Evolutionary conservation across 2,113 vertebrate genomes (phyloP).

Genomic region (Cynoglossus semilaevis): DNA sequence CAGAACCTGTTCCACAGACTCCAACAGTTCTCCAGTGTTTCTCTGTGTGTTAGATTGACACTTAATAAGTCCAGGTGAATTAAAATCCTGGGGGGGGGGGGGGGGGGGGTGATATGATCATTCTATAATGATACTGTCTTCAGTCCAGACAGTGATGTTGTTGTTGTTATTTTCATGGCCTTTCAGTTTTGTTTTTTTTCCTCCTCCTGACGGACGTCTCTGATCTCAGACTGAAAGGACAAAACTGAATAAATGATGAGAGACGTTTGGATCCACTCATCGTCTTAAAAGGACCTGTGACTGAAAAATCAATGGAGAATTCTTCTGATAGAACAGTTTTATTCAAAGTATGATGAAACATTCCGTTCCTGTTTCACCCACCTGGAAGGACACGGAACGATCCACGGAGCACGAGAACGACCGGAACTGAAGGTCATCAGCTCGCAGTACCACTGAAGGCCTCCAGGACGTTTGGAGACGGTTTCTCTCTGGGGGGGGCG

Average conservation of each 20-base stretch:
- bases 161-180: too few species aligned
- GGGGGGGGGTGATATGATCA: too few species aligned
- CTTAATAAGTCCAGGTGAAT: too few species aligned
- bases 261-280: conserved; percentile 15
- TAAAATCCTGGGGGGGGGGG: too few species aligned
- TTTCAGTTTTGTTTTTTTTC: too few species aligned
- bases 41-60: too few species aligned
- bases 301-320: conserved; percentile 34
- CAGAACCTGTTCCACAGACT: too few species aligned
- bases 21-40: too few species aligned
- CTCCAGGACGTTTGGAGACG: not conserved
- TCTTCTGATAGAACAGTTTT: conserved; percentile 14
- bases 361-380: not conserved
- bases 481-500: too few species aligned
- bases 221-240: conserved; percentile 11
- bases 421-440: not conserved
- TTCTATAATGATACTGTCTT: too few species aligned
- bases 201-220: too few species aligned
- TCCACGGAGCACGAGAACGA: not conserved
- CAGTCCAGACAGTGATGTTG: too few species aligned
- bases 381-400: not conserved
- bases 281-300: conserved; percentile 11
- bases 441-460: not conserved
- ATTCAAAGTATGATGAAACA: conserved; percentile 10
- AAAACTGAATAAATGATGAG: conserved; percentile 21